Base-by-base conservation (phyloP, 2,797 vertebrate species). In the Erpetoichthys calabaricus region DNA sequence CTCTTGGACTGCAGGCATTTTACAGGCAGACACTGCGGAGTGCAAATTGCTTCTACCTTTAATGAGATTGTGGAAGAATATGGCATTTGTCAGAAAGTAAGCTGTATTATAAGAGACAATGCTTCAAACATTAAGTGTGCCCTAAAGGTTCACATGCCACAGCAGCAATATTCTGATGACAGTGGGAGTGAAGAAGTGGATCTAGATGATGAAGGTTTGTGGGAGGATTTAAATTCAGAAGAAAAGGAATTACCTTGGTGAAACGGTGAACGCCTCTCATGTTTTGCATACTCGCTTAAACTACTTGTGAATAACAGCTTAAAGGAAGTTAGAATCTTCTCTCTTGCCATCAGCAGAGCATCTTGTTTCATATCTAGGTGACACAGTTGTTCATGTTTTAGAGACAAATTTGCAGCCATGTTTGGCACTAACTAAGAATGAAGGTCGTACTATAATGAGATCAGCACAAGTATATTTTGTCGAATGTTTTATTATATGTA, bases 91-190 rank as follows among this genome's bases (percentile, higher is more conserved):
- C 52, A 56, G 9, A 64, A 60, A 42, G 60, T 58, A n/a, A 56
- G 53, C 7, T 67, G 62, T 53, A 58, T 62, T 41, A 58, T 62
- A 10, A 67, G 62, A 50, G 63, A 64, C 9, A 67, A 67, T 8
- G 56, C 56, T 3, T 47, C 53, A 46, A 67, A 64, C 56, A 64
- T 64, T 45, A 64, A 67, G 57, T 62, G 62, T 43, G 53, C 65
- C 44, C 64, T 64, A 42, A 67, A 67, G 47, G 59, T 62, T 47
- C 47, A 60, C 4, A 56, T 62, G 56, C 62, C 63, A 62, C 63
- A 58, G 41, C 44, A 53, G 42, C 51, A 56, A 9, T 25, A 25
- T 25, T 25, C 10, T n/a, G 44, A 59, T 47, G 51, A 57, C 49
- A 61, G 3, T 47, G 57, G 57, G 5, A 61, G 45, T 56, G 47